A percentile compares a stretch with the other conserved stretches of the same genome.
Conservation (phyloP, 53 echinoderm and acorn worm genomes). For the Holothuria leucospilota region DNA sequence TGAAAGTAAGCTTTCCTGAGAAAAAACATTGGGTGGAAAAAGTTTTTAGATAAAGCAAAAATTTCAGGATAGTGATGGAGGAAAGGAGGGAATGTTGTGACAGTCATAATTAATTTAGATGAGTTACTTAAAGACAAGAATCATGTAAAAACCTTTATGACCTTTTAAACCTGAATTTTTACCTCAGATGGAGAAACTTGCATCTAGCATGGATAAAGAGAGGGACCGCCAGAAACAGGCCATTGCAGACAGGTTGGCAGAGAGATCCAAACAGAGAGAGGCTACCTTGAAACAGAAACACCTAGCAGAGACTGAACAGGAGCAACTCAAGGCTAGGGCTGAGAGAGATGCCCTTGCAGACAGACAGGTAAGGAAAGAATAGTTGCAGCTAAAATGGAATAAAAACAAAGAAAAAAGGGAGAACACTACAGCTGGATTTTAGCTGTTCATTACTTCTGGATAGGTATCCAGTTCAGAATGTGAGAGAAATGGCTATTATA, state of each 20-base stretch:
- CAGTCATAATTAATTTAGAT: neutral
- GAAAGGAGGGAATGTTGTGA: too few relatives aligned
- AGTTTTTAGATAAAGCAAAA: too few relatives aligned
- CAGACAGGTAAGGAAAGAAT: constrained; percentile 65
- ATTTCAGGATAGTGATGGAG: too few relatives aligned
- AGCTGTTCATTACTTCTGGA: too few relatives aligned
- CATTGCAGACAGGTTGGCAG: constrained; percentile 82
- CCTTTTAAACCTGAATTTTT: neutral
- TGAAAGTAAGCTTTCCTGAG: too few relatives aligned
- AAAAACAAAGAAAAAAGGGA: too few relatives aligned
- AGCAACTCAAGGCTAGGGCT: constrained; percentile 69
- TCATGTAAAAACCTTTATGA: neutral
- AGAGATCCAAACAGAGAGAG: constrained; percentile 71
- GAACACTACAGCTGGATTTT: too few relatives aligned
- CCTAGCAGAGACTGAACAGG: constrained; percentile 73
- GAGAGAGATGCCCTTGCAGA: constrained; percentile 84
- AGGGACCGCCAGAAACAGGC: constrained; percentile 76
- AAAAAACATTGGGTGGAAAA: too few relatives aligned
- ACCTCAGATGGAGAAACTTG: constrained; percentile 78
- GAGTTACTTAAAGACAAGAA: neutral
- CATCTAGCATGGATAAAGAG: constrained; percentile 83
- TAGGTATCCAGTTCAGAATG: too few relatives aligned
- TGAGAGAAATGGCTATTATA: too few relatives aligned
- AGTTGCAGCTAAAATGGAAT: too few relatives aligned
- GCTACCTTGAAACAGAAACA: constrained; percentile 81